Percentiles rank a stretch among this genome's conserved stretches.
phyloP scores from a whole-genome alignment of 2,113 vertebrate genomes.

The Copsychus sechellarum region DNA sequence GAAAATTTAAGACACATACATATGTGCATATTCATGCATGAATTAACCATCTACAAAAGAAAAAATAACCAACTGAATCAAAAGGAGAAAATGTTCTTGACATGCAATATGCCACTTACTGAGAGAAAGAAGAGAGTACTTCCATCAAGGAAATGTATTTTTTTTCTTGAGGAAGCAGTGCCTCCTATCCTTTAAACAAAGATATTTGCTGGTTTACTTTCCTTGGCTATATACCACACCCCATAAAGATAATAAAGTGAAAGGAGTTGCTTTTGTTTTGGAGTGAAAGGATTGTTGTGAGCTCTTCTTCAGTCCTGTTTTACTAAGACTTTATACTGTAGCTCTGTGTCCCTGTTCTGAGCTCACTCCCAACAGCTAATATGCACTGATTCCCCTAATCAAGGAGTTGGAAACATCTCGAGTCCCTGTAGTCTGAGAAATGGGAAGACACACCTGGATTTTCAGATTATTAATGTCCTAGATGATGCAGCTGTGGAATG shows the following conservation, averaged over 20 bases:
- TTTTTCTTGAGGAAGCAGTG: not conserved
- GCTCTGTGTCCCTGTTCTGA: not conserved
- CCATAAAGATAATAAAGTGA: not conserved
- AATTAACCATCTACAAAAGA: not conserved
- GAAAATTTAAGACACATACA: not conserved
- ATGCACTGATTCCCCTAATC: not conserved
- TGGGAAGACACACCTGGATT: not conserved
- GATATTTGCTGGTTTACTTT: not conserved
- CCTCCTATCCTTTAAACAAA: not conserved
- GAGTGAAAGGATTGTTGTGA: not conserved
- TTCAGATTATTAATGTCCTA: not conserved
- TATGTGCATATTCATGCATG: not conserved
- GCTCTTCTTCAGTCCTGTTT: not conserved
- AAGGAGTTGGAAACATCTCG: not conserved
- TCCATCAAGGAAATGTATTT: not conserved
- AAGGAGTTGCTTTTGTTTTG: not conserved
- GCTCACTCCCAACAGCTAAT: not conserved
- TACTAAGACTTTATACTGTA: not conserved
- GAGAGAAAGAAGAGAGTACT: not conserved
- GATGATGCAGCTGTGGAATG: not conserved
- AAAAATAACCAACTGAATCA: slow-evolving; percentile 10
- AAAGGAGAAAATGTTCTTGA: slow-evolving; percentile 12
- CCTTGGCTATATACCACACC: fast-evolving
- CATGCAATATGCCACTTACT: not conserved
- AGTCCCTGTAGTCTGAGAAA: not conserved